Percentiles rank a stretch among this genome's conserved stretches.
phyloP scores from a whole-genome alignment of 2,888 invertebrate genomes.

The Spialia ferax region DNA sequence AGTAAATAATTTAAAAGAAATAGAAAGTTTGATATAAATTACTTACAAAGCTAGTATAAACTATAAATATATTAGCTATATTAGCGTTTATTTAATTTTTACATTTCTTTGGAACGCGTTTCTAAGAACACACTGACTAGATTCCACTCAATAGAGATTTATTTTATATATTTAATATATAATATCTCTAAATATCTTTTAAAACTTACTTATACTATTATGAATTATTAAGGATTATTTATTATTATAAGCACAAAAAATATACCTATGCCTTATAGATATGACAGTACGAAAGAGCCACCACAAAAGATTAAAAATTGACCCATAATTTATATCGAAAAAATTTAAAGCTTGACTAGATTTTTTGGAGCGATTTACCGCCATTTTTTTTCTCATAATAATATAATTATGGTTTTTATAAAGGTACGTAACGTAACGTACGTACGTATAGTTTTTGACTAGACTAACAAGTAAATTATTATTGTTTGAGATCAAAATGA shows the following conservation, averaged over 20 bases:
- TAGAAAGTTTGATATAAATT: conserved; percentile 9
- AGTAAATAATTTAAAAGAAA: not conserved
- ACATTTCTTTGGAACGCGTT: conserved; percentile 85
- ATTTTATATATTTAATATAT: conserved; percentile 44
- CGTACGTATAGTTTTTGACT: too few relatives aligned
- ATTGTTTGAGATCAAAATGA: too few relatives aligned
- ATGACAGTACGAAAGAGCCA: not conserved
- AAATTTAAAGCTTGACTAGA: too few relatives aligned
- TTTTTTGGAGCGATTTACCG: too few relatives aligned
- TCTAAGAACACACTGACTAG: conserved; percentile 84
- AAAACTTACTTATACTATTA: not conserved
- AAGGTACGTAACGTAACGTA: too few relatives aligned
- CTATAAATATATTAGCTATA: not conserved
- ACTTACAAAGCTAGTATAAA: conserved; percentile 40
- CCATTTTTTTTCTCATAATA: too few relatives aligned
- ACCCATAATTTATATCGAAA: too few relatives aligned
- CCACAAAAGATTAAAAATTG: conserved; percentile 9
- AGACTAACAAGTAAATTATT: not conserved
- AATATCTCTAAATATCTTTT: conserved; percentile 38
- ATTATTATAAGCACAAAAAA: too few relatives aligned
- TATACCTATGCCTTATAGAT: too few relatives aligned
- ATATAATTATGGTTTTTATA: too few relatives aligned
- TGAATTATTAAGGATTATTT: too few relatives aligned
- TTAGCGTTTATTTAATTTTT: conserved; percentile 70
- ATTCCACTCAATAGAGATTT: conserved; percentile 69